Base-by-base conservation (phyloP, 2,797 vertebrate genomes). In the Micromesistius poutassou region DNA sequence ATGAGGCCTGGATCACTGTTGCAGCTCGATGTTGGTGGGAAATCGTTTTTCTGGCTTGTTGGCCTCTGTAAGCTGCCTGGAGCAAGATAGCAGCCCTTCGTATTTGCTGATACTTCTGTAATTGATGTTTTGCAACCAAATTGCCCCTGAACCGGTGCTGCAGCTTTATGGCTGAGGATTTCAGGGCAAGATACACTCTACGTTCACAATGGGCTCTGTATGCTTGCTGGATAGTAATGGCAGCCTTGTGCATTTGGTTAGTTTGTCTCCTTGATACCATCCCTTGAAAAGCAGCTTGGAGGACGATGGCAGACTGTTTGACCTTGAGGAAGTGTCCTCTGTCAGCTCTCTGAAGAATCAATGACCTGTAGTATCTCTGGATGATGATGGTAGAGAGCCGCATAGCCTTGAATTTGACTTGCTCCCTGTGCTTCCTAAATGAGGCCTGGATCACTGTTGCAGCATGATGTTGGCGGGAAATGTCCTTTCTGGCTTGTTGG, bases 71-170 rank as follows among this genome's bases (percentile, higher is more conserved):
- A 0, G 42, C 79, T 5, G 92, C 89, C 80, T 95, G 94, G 7
- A 94, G 75, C 7, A 83, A 0, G 25, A 92, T 2, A 0, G 80
- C 78, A 5, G 89, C 83, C 5, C 0, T 33, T 2, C 74, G 33
- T 28, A 91, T 30, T 5, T 66, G 16, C 31, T 86, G 70, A 76
- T 88, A 92, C 2, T 28, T 28, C 5, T 77, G 33, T 68, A 74
- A 89, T 10, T 92, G 87, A 6, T 77, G n/a, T 31, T 19, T 19
- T 16, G 74, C 25, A 31, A 16, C 42, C 10, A 74, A 1, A 55
- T 42, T 36, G 6, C 88, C 88, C 77, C 92, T 91, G 74, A 91
- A 93, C 14, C 84, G 83, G 79, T 87, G 93, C 81, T 95, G 95
- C 80, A 94, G 80, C 0, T 0, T 33, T 78, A 91, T 14, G 5